phyloP scores from a whole-genome alignment of 2,797 vertebrate genomes.

The Hephaestus fuliginosus region DNA sequence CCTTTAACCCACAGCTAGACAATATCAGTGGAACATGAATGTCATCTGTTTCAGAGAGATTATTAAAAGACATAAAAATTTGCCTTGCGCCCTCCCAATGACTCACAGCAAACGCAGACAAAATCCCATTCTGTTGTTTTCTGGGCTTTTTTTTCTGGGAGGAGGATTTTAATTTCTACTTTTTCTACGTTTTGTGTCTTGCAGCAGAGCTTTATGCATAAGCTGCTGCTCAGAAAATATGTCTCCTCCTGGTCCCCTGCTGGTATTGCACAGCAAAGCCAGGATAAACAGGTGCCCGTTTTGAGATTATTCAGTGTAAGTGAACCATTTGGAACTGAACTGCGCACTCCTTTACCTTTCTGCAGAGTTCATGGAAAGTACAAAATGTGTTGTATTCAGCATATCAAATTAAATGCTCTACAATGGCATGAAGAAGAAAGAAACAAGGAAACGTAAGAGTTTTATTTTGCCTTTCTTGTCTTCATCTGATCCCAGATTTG shows the following conservation, averaged over 20 bases:
- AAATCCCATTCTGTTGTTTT: conserved; percentile 66
- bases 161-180: conserved; percentile 55
- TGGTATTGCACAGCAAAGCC: conserved; percentile 68
- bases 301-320: conserved; percentile 71
- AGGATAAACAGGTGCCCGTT: conserved; percentile 77
- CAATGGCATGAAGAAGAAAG: conserved; percentile 11
- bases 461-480: conserved; percentile 56
- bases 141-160: conserved; percentile 36
- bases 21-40: conserved; percentile 72
- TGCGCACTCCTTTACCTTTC: conserved; percentile 41
- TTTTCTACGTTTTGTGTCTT: conserved; percentile 61
- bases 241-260: conserved; percentile 66
- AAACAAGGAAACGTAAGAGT: conserved; percentile 34
- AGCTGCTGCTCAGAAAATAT: conserved; percentile 65
- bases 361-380: conserved; percentile 54
- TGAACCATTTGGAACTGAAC: conserved; percentile 50
- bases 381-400: conserved; percentile 35
- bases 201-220: conserved; percentile 72
- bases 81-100: conserved; percentile 35
- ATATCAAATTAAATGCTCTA: conserved; percentile 52
- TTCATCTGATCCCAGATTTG: conserved; percentile 65
- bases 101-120: conserved; percentile 64
- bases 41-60: conserved; percentile 81
- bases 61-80: conserved; percentile 72
- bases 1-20: conserved; percentile 72